Conservation (phyloP, 2,113 vertebrate species). For the Crotalus horridus region DNA sequence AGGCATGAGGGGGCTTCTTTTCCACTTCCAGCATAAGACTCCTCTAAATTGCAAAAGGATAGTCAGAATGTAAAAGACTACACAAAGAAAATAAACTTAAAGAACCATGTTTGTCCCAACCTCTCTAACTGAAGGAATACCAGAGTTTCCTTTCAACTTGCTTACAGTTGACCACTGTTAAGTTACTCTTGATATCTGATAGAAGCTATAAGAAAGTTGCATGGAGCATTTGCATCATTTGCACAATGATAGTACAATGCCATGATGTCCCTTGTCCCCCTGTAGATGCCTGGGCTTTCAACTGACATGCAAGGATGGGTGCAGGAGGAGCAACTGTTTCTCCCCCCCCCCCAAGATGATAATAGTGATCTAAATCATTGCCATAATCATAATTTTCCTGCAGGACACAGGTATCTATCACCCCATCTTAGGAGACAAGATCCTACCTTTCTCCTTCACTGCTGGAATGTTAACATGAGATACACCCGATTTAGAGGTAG, state of each 20-base stretch:
- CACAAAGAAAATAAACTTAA: background rate
- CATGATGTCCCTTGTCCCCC: background rate
- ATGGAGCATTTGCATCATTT: background rate
- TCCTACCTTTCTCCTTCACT: background rate
- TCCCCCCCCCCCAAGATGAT: background rate
- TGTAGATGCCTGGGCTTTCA: background rate
- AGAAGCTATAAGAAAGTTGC: background rate
- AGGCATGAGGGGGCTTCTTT: background rate
- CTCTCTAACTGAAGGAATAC: background rate
- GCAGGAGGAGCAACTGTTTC: background rate
- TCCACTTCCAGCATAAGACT: background rate
- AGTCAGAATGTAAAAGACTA: background rate
- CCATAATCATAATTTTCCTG: background rate
- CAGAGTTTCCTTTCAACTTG: background rate
- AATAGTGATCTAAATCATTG: background rate
- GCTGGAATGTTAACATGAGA: background rate
- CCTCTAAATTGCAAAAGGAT: background rate
- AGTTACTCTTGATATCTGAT: background rate
- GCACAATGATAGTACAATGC: background rate
- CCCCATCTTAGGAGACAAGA: background rate
- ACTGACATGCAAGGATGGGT: background rate
- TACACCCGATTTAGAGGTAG: background rate
- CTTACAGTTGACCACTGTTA: background rate
- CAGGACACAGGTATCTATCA: background rate
- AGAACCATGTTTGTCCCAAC: background rate